A percentile compares a stretch with the other conserved stretches of the same genome.
These are phyloP conservation scores for Indri indri DNA, from an alignment of 2,113 vertebrate genomes.

Conservation along the genomic window DNA sequence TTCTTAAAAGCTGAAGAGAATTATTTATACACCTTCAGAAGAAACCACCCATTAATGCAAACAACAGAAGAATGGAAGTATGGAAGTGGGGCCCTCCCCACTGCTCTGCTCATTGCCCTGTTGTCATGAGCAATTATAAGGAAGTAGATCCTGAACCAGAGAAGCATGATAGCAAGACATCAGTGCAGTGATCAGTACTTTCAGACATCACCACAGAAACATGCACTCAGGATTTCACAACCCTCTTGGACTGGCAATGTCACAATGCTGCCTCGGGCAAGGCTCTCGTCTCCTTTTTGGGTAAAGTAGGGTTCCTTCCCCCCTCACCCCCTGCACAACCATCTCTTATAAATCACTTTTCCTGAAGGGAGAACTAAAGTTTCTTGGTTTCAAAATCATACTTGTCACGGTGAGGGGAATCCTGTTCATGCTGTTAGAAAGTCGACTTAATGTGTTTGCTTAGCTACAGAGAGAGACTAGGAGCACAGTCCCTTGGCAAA, in stretches of 20 bases:
- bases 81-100: neutral
- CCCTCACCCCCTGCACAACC: neutral
- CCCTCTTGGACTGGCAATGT: constrained; percentile 4
- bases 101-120: neutral
- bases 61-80: constrained; percentile 10
- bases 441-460: neutral
- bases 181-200: constrained; percentile 2
- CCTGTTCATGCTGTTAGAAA: neutral
- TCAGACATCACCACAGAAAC: constrained; percentile 50
- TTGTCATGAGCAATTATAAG: constrained; percentile 48
- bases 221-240: constrained; percentile 61
- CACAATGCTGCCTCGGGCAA: constrained; percentile 48
- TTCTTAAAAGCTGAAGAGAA: neutral
- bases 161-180: constrained; percentile 18
- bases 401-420: constrained; percentile 29
- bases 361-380: constrained; percentile 64
- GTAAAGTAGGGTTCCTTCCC: constrained; percentile 42
- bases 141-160: constrained; percentile 40
- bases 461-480: neutral
- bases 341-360: constrained; percentile 69
- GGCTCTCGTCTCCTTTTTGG: constrained; percentile 52
- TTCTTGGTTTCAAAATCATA: constrained; percentile 62
- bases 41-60: neutral
- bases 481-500: neutral
- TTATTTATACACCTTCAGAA: constrained; percentile 23